These are phyloP conservation scores for Musca vetustissima DNA, from an alignment of 1,140 invertebrate species.

Conservation along the genomic window DNA sequence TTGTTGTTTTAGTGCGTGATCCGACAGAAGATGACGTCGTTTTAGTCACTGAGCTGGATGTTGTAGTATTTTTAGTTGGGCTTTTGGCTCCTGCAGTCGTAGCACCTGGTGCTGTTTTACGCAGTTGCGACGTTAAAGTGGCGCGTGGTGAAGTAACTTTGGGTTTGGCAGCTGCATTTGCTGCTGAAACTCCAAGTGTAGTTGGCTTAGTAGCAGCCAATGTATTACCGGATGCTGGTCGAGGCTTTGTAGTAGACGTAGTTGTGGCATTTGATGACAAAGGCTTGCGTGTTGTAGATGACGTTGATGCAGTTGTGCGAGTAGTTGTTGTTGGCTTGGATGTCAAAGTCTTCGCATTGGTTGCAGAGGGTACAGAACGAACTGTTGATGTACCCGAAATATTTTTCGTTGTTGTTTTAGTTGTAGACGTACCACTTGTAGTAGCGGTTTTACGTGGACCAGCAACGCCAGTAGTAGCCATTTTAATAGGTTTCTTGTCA, in stretches of 20 bases:
- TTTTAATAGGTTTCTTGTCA: slow-evolving; percentile 27
- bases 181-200: slow-evolving; percentile 21
- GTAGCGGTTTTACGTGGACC: slow-evolving; percentile 30
- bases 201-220: slow-evolving; percentile 38
- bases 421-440: slow-evolving; percentile 25
- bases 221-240: not conserved
- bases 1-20: slow-evolving; percentile 34
- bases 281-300: slow-evolving; percentile 30
- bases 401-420: slow-evolving; percentile 30
- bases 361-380: slow-evolving; percentile 30
- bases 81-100: slow-evolving; percentile 35
- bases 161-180: slow-evolving; percentile 35
- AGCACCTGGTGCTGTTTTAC: slow-evolving; percentile 32
- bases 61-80: slow-evolving; percentile 37
- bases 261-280: slow-evolving; percentile 2
- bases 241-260: slow-evolving; percentile 23
- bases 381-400: slow-evolving; percentile 21
- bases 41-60: slow-evolving; percentile 36
- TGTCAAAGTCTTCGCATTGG: slow-evolving; percentile 23
- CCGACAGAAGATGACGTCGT: slow-evolving; percentile 26
- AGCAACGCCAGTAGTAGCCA: slow-evolving; percentile 23
- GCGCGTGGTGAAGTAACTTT: slow-evolving; percentile 40
- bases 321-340: slow-evolving; percentile 20
- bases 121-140: slow-evolving; percentile 35
- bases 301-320: slow-evolving; percentile 1